These are phyloP conservation scores for Ondatra zibethicus DNA, from an alignment of 2,113 vertebrate genomes.

Conservation along the genomic window DNA sequence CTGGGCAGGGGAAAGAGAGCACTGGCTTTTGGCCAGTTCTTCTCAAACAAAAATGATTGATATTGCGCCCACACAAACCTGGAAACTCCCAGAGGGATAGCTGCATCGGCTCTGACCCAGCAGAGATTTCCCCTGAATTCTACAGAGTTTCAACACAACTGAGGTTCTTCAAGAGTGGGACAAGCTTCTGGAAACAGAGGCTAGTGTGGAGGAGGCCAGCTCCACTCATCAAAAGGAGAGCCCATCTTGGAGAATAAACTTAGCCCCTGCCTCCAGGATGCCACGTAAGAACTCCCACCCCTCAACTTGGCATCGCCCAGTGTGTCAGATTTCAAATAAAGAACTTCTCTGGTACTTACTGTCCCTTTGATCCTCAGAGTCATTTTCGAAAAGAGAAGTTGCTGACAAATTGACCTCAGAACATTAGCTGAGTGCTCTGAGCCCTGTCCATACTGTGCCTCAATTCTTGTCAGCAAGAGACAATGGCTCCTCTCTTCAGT, in stretches of 20 bases:
- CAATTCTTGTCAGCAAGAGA: no score
- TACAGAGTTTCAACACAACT: conserved; percentile 67
- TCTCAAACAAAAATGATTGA: conserved; percentile 48
- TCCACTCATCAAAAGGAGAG: neutral
- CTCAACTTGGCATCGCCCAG: no score
- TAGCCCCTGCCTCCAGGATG: neutral
- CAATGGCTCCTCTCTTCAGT: neutral
- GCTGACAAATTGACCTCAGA: neutral
- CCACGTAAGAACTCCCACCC: neutral
- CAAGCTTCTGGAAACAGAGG: neutral
- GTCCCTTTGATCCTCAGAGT: neutral
- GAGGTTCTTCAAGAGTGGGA: neutral
- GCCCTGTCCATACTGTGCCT: neutral
- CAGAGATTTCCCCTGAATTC: conserved; percentile 69
- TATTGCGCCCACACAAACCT: conserved; percentile 14
- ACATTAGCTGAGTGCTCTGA: neutral
- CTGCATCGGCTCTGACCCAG: conserved; percentile 24
- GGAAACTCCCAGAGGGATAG: conserved; percentile 72
- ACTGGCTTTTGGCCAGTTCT: neutral
- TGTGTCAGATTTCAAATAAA: neutral
- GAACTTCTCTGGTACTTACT: neutral
- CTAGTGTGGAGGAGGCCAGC: accelerated
- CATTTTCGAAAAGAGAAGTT: neutral
- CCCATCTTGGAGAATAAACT: neutral
- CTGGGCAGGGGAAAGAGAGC: neutral